Evolutionary conservation across 30 jellyfish, hydroid and myxozoan species (phyloP).

Genomic region (Turritopsis rubra): DNA sequence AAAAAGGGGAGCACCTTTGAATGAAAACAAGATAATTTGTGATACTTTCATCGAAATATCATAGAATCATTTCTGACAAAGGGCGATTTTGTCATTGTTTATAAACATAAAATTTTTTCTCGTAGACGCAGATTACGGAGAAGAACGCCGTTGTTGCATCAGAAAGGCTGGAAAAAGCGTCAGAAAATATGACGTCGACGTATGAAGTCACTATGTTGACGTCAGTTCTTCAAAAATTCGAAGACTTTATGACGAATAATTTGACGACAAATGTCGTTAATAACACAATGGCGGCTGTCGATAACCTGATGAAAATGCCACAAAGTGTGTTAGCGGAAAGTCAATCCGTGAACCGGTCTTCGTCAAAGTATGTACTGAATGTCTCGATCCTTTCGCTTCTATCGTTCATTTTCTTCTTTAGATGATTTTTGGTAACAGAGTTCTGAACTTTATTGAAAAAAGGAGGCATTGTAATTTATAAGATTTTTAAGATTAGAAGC

Average conservation of each 20-base stretch:
- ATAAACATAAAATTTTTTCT: background rate
- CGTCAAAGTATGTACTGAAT: background rate
- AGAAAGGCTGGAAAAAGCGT: background rate
- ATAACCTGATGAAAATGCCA: background rate
- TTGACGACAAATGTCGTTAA: background rate
- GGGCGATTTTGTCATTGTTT: background rate
- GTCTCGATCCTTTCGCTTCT: no score
- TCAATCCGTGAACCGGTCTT: background rate
- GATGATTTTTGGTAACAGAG: no score
- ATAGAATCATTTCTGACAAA: no score
- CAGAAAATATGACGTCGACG: background rate
- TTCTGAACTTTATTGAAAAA: no score
- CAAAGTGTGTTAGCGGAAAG: background rate
- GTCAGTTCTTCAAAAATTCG: background rate
- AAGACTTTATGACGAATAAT: background rate
- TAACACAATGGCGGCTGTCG: background rate
- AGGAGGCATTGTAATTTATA: no score
- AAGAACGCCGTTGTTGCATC: background rate
- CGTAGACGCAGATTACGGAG: background rate
- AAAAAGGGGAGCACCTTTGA: no score
- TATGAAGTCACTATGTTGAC: background rate
- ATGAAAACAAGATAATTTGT: no score
- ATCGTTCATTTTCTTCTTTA: no score
- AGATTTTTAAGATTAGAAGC: no score
- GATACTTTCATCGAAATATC: no score